These are phyloP conservation scores for Stegodyphus dumicola DNA, from an alignment of 1,140 invertebrate species.

Conservation along the genomic window DNA sequence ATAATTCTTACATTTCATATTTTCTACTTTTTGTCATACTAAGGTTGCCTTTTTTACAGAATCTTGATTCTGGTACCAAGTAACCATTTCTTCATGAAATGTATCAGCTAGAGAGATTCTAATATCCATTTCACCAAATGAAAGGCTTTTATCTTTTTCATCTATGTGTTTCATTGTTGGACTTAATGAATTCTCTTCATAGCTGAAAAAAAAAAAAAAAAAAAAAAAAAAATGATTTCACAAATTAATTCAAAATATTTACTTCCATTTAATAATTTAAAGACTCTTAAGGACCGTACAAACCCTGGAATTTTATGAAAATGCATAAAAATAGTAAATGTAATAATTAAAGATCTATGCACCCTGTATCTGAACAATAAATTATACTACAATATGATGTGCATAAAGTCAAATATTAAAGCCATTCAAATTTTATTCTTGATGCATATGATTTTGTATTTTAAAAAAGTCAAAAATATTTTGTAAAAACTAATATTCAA, in stretches of 20 bases:
- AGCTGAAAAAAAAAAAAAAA: conserved; percentile 8
- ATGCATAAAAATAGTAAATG: too few species aligned
- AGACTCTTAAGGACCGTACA: too few species aligned
- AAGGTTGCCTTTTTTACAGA: conserved; percentile 62
- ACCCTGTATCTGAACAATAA: too few species aligned
- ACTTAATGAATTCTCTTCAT: neutral
- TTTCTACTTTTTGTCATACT: conserved; percentile 34
- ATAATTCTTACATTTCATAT: neutral
- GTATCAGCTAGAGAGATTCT: conserved; percentile 66
- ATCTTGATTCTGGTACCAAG: conserved; percentile 69
- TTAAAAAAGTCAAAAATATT: too few species aligned
- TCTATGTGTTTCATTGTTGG: conserved; percentile 12
- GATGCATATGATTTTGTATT: too few species aligned
- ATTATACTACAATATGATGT: too few species aligned
- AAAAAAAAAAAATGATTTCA: neutral
- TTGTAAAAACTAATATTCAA: too few species aligned
- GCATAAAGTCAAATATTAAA: too few species aligned
- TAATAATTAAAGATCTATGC: too few species aligned
- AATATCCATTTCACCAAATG: conserved; percentile 41
- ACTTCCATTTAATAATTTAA: neutral
- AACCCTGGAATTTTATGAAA: too few species aligned
- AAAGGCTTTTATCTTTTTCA: conserved; percentile 37
- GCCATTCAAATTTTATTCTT: too few species aligned
- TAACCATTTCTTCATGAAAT: conserved; percentile 69
- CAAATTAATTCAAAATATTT: neutral